Evolutionary conservation across 1,140 invertebrate genomes (phyloP).

Genomic region (Leucophenga varia): DNA sequence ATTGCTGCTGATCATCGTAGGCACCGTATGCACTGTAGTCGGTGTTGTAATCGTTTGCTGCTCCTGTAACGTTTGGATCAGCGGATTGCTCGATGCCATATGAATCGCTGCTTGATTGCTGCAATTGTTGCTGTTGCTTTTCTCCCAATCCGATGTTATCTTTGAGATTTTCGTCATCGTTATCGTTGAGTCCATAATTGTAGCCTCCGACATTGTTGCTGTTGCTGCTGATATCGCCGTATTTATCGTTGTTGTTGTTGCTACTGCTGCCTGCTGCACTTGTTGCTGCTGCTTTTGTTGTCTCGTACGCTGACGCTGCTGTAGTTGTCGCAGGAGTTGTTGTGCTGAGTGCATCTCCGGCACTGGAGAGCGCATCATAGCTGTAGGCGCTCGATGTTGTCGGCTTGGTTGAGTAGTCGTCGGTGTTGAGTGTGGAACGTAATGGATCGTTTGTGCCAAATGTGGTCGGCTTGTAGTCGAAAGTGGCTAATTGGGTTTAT

Average conservation of each 20-base stretch:
- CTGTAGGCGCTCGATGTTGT: slow-evolving; percentile 18
- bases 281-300: slow-evolving; percentile 29
- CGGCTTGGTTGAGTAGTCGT: slow-evolving; percentile 32
- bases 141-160: slow-evolving; percentile 54
- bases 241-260: slow-evolving; percentile 7
- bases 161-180: slow-evolving; percentile 56
- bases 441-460: slow-evolving; percentile 49
- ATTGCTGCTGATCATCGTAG: slow-evolving; percentile 49
- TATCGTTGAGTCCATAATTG: slow-evolving; percentile 44
- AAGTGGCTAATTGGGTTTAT: too few relatives aligned
- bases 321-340: neutral
- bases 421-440: slow-evolving; percentile 39
- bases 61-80: too few relatives aligned
- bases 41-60: slow-evolving; percentile 41
- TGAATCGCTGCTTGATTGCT: slow-evolving; percentile 16
- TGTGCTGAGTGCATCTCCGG: slow-evolving; percentile 12
- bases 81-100: slow-evolving; percentile 3
- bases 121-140: slow-evolving; percentile 39
- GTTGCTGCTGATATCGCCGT: slow-evolving; percentile 14
- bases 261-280: slow-evolving; percentile 7
- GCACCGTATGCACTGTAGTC: slow-evolving; percentile 44
- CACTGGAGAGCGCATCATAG: slow-evolving; percentile 23
- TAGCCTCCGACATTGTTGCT: slow-evolving; percentile 7
- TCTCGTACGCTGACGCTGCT: slow-evolving; percentile 20
- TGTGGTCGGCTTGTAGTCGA: slow-evolving; percentile 53